Conservation (phyloP, 2,888 invertebrate species). For the Agrilus cyanescens region DNA sequence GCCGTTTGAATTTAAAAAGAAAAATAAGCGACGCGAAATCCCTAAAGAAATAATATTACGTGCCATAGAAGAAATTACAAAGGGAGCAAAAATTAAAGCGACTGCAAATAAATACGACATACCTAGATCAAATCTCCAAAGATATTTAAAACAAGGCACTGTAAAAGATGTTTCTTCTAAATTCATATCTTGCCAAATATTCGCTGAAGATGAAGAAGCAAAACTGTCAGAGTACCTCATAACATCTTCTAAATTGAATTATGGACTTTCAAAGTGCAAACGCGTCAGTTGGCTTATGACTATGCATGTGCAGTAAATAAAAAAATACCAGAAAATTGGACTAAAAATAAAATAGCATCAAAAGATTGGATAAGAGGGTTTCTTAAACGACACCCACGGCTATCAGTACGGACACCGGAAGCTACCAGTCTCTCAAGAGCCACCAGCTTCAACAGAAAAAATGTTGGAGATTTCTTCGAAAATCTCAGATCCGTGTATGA, state of each 20-base stretch:
- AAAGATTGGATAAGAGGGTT: no score
- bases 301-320: no score
- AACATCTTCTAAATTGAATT: conserved; percentile 8
- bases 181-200: conserved; percentile 12
- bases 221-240: conserved; percentile 11
- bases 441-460: no score
- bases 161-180: conserved; percentile 8
- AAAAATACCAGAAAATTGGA: no score
- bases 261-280: conserved; percentile 20
- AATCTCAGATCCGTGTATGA: no score
- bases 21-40: not conserved
- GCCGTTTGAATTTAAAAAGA: conserved; percentile 4
- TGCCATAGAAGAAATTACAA: conserved; percentile 3
- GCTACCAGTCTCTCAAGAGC: no score
- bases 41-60: conserved; percentile 2
- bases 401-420: no score
- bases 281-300: no score
- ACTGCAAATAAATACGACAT: conserved; percentile 5
- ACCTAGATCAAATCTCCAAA: conserved; percentile 3
- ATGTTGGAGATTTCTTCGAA: no score
- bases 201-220: conserved; percentile 11
- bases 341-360: no score
- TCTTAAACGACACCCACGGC: no score
- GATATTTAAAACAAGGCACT: conserved; percentile 6
- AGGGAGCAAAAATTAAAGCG: conserved; percentile 4